These are phyloP conservation scores for Daktulosphaira vitifoliae DNA, from an alignment of 1,140 invertebrate species.

Conservation along the genomic window DNA sequence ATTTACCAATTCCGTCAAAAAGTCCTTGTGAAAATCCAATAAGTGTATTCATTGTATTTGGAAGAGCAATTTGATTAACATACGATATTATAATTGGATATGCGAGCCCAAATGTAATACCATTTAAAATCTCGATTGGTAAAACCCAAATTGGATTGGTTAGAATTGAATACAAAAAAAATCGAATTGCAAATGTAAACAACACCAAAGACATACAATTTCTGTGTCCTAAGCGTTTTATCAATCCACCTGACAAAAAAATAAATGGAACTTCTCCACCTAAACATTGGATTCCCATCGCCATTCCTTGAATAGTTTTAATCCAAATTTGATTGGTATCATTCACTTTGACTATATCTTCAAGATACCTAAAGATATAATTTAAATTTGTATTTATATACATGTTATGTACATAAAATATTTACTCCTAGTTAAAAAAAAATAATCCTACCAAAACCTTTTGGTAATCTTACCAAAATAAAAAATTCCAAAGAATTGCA, in stretches of 20 bases:
- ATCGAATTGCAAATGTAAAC: conserved; percentile 61
- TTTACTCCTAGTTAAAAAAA: too few relatives aligned
- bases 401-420: too few relatives aligned
- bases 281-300: conserved; percentile 70
- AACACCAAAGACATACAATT: conserved; percentile 73
- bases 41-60: conserved; percentile 76
- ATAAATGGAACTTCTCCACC: conserved; percentile 80
- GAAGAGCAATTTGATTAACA: conserved; percentile 71
- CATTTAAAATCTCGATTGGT: conserved; percentile 76
- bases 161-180: conserved; percentile 72
- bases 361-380: conserved; percentile 56
- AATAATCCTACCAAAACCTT: too few relatives aligned
- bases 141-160: conserved; percentile 72
- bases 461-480: conserved; percentile 56
- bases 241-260: conserved; percentile 64
- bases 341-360: conserved; percentile 51
- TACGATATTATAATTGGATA: conserved; percentile 84
- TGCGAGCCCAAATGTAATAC: conserved; percentile 77
- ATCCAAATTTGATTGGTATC: conserved; percentile 47
- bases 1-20: conserved; percentile 70
- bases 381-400: too few relatives aligned
- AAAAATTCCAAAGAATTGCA: conserved; percentile 75
- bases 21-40: conserved; percentile 75
- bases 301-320: conserved; percentile 72
- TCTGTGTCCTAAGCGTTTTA: conserved; percentile 72